Base-by-base conservation (phyloP, 2,888 invertebrate genomes). In the Dusona sp. region DNA sequence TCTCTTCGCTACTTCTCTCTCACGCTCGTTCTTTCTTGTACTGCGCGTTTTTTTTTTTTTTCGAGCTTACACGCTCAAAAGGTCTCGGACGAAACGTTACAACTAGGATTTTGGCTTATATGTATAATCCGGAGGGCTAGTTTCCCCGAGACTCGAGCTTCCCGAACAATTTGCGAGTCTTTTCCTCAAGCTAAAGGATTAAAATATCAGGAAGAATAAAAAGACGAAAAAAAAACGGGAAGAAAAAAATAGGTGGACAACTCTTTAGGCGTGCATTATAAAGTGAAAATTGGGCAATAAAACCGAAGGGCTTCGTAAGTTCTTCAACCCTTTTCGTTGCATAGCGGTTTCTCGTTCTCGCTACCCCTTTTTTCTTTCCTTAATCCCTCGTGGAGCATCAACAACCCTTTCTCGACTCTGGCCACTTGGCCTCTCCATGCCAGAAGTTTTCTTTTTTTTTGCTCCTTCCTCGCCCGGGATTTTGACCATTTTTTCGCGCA, bases 261-360 rank as follows among this genome's bases (percentile, higher is more conserved):
- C 51, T 81, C 54, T 81, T 33, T 75, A 64, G 73, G 65, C 61
- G 42, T 64, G 77, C 72, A 88, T 90, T 88, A 86, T 87, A 89
- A 90, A 91, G 88, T 89, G 88, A 91, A 81, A 90, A 91, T 90
- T 91, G 74, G 85, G 85, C 87, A 88, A 88, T 90, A 90, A 90
- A 90, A 83, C 25, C 68, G 68, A 16, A 25, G 33, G 48, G 68
- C 45, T 83, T 45, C 48, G 67, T 38, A 68, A 51, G 36, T 38
- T 57, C 65, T 33, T 85, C 88, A 88, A 88, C 88, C 88, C 89
- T 89, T 89, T 88, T 75, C 78, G 25, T 36, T 45, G 78, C 83
- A 36, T 70, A 73, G 81, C 79, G 78, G 87, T 83, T 84, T 84
- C 72, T 67, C 82, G 38, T 33, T 36, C 81, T 67, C 51, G 38